Conservation (phyloP, 2,888 invertebrate genomes). For the Drosophila meridiana region DNA sequence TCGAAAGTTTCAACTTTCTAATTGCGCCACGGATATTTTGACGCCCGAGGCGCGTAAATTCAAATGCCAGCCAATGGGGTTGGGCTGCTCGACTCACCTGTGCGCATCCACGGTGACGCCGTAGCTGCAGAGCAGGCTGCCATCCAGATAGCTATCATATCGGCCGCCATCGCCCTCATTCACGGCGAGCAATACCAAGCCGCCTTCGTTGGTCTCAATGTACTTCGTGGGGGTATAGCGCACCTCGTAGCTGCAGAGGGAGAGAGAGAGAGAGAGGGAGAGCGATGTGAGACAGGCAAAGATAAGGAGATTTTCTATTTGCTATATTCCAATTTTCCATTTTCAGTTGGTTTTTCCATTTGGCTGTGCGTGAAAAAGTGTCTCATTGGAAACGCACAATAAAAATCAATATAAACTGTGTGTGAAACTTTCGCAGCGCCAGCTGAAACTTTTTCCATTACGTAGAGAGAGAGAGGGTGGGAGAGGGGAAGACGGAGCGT, state of each 20-base stretch:
- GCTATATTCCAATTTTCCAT: constrained; percentile 37
- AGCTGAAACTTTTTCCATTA: constrained; percentile 81
- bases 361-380: constrained; percentile 44
- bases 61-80: constrained; percentile 35
- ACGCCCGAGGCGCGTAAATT: constrained; percentile 45
- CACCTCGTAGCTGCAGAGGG: constrained; percentile 83
- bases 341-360: constrained; percentile 37
- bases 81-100: constrained; percentile 86
- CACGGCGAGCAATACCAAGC: constrained; percentile 94
- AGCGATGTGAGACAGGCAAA: constrained; percentile 23
- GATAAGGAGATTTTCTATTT: constrained; percentile 60
- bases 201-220: constrained; percentile 96
- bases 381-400: constrained; percentile 70
- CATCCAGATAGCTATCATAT: constrained; percentile 96
- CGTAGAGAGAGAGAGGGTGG: constrained; percentile 40
- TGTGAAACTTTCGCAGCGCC: constrained; percentile 61
- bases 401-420: constrained; percentile 72
- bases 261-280: constrained; percentile 19
- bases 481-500: constrained; percentile 21
- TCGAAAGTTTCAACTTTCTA: constrained; percentile 57
- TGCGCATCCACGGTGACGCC: constrained; percentile 97
- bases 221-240: constrained; percentile 93
- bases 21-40: constrained; percentile 53
- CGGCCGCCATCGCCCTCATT: constrained; percentile 95
- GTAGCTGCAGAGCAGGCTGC: constrained; percentile 94